A percentile compares a stretch with the other conserved stretches of the same genome.
These are phyloP conservation scores for Bombus superbus DNA, from an alignment of 1,140 invertebrate species.

Conservation along the genomic window DNA sequence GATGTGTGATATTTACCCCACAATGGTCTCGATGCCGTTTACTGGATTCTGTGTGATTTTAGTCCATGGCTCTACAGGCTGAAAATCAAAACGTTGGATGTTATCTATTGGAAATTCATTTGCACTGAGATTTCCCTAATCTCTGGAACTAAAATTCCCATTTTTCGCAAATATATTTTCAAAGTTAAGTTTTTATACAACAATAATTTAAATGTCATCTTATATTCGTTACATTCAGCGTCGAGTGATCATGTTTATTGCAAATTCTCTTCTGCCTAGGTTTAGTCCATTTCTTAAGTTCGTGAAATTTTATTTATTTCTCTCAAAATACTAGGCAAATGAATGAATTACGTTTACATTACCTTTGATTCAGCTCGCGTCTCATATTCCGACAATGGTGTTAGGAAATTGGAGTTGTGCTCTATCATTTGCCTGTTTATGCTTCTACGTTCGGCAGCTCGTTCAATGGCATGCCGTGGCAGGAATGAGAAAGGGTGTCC, in stretches of 20 bases:
- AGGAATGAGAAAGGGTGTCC: slow-evolving; percentile 41
- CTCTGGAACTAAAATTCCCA: neutral
- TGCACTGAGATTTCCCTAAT: neutral
- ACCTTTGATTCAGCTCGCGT: slow-evolving; percentile 10
- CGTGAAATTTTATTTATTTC: neutral
- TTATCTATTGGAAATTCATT: neutral
- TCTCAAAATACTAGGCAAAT: neutral
- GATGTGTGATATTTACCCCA: slow-evolving; percentile 22
- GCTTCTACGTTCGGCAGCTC: slow-evolving; percentile 33
- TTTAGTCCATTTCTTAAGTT: neutral
- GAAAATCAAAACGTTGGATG: neutral
- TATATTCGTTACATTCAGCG: neutral
- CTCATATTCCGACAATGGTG: slow-evolving; percentile 26
- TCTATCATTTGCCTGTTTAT: slow-evolving; percentile 27
- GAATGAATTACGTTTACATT: neutral
- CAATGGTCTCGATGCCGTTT: slow-evolving; percentile 30
- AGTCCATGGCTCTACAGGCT: slow-evolving; percentile 52
- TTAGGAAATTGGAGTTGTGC: slow-evolving; percentile 32
- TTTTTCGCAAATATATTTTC: neutral
- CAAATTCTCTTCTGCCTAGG: too few relatives aligned
- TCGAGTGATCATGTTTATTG: neutral
- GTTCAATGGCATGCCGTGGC: slow-evolving; percentile 36
- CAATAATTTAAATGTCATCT: neutral
- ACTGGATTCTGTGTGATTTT: slow-evolving; percentile 47
- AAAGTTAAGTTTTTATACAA: neutral